Evolutionary conservation across 2,888 invertebrate genomes (phyloP).

Genomic region (Autographa pulchrina): DNA sequence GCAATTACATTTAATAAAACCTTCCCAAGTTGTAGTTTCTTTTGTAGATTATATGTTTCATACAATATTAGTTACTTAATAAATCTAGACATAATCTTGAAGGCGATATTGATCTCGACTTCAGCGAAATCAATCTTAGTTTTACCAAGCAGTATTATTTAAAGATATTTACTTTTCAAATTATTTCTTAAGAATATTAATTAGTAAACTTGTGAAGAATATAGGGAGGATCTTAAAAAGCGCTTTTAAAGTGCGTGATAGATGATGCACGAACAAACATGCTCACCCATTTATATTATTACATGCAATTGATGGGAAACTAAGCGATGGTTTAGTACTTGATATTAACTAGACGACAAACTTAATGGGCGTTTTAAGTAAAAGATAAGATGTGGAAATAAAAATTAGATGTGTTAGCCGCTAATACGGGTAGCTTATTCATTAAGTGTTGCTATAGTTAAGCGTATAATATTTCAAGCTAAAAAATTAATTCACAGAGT

Average conservation of each 20-base stretch:
- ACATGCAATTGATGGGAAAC: slow-evolving; percentile 30
- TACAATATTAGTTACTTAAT: too few relatives aligned
- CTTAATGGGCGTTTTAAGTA: slow-evolving; percentile 36
- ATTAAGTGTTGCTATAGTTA: neutral
- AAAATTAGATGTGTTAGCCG: slow-evolving; percentile 32
- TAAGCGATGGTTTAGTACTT: slow-evolving; percentile 24
- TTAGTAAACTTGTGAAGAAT: neutral
- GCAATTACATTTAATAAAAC: too few relatives aligned
- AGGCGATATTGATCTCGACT: too few relatives aligned
- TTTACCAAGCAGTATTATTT: too few relatives aligned
- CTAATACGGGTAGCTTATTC: neutral
- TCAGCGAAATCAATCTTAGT: too few relatives aligned
- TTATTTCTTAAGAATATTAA: too few relatives aligned
- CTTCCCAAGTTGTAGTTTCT: too few relatives aligned
- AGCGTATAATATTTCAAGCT: neutral
- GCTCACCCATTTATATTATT: neutral
- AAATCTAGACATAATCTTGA: too few relatives aligned
- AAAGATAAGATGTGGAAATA: slow-evolving; percentile 35
- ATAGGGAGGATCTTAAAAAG: neutral
- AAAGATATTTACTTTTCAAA: too few relatives aligned
- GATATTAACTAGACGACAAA: slow-evolving; percentile 24
- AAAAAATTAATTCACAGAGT: neutral
- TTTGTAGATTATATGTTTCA: too few relatives aligned
- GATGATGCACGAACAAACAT: slow-evolving; percentile 27
- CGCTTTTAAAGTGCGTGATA: neutral